Evolutionary conservation across 2,888 invertebrate species (phyloP).

Genomic region (Rhagium mordax): DNA sequence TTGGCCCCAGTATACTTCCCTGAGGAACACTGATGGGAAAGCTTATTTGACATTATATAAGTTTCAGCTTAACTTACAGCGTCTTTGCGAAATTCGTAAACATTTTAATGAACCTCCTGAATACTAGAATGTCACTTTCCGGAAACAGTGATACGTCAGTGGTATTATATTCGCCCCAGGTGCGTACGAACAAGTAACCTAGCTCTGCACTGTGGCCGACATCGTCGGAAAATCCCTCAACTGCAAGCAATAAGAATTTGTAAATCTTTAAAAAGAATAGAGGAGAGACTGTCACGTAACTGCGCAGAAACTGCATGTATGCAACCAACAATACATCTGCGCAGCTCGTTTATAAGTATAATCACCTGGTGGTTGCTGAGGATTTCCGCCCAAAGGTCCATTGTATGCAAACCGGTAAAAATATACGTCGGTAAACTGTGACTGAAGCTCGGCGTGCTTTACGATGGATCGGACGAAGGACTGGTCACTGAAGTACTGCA

Average conservation of each 20-base stretch:
- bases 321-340: no score
- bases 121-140: not conserved
- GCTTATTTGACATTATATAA: no score
- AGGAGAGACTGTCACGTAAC: no score
- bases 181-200: not conserved
- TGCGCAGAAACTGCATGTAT: no score
- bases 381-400: constrained; percentile 40
- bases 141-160: constrained; percentile 8
- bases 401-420: constrained; percentile 53
- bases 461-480: constrained; percentile 42
- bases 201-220: not conserved
- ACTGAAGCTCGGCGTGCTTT: constrained; percentile 39
- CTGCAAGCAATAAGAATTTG: not conserved
- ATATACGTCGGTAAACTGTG: constrained; percentile 39
- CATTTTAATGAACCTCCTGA: not conserved
- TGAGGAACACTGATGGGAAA: no score
- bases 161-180: not conserved
- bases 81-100: not conserved
- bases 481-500: constrained; percentile 39
- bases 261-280: not conserved
- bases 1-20: no score
- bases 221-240: constrained; percentile 1
- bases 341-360: no score
- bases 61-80: not conserved
- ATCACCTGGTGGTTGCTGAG: no score